These are phyloP conservation scores for Chloroceryle amazona DNA, from an alignment of 2,797 vertebrate species.

Conservation along the genomic window DNA sequence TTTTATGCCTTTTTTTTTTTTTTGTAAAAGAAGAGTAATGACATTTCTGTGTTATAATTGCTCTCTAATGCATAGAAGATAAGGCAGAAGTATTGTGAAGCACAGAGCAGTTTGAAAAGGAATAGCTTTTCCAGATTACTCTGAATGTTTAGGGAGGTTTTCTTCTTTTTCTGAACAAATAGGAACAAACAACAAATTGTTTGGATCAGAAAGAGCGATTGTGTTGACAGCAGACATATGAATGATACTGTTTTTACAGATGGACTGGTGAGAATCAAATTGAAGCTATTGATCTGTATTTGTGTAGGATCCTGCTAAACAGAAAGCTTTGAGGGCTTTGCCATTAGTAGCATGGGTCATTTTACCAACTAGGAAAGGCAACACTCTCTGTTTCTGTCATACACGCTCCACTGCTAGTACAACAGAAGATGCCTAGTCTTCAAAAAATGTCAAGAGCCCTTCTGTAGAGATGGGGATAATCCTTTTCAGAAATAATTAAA, in stretches of 20 bases:
- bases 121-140: slow-evolving; percentile 1
- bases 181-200: slow-evolving; percentile 53
- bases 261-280: slow-evolving; percentile 64
- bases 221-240: slow-evolving; percentile 64
- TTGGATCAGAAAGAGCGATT: background rate
- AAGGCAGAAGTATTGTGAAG: background rate
- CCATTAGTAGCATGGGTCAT: slow-evolving; percentile 40
- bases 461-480: slow-evolving; percentile 20
- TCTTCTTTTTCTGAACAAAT: slow-evolving; percentile 27
- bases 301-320: slow-evolving; percentile 39
- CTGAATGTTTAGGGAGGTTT: background rate
- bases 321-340: slow-evolving; percentile 36
- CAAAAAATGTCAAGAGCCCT: slow-evolving; percentile 43
- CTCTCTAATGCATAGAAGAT: background rate
- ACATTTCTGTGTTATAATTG: background rate
- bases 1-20: background rate
- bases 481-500: slow-evolving; percentile 35
- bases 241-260: slow-evolving; percentile 63
- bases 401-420: background rate
- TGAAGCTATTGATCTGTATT: slow-evolving; percentile 65
- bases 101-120: background rate
- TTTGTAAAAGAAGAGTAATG: background rate
- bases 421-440: slow-evolving; percentile 29
- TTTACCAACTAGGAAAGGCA: slow-evolving; percentile 38
- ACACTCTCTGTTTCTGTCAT: background rate